phyloP scores from a whole-genome alignment of 2,797 vertebrate species.

The Anas bahamensis region DNA sequence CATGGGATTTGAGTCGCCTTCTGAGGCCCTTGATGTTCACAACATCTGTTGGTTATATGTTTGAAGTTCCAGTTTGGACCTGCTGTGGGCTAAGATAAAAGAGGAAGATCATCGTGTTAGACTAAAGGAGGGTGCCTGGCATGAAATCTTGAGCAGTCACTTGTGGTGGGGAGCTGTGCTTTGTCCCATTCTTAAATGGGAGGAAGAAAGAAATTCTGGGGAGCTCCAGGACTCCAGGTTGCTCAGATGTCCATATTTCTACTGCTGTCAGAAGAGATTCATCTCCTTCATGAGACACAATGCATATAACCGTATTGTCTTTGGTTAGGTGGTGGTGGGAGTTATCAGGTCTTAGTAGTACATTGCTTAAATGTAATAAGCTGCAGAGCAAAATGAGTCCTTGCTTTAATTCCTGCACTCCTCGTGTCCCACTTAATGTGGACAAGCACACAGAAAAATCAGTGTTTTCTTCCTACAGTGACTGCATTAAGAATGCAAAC shows the following conservation, averaged over 20 bases:
- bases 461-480: not conserved
- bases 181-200: not conserved
- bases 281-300: not conserved
- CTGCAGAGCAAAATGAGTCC: not conserved
- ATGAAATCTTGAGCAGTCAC: not conserved
- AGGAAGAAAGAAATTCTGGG: not conserved
- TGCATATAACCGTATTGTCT: not conserved
- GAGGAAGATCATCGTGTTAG: slow-evolving; percentile 43
- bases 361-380: not conserved
- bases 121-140: not conserved
- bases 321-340: not conserved
- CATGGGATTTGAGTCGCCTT: slow-evolving; percentile 50
- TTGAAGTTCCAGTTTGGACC: slow-evolving; percentile 64
- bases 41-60: slow-evolving; percentile 64
- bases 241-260: not conserved
- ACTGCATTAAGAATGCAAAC: not conserved
- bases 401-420: not conserved
- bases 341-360: not conserved
- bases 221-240: not conserved
- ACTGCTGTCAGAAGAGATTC: not conserved
- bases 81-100: slow-evolving; percentile 50
- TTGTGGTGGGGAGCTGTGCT: not conserved
- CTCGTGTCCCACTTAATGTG: not conserved
- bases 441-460: not conserved
- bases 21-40: slow-evolving; percentile 38